These are phyloP conservation scores for Nephrotoma flavescens DNA, from an alignment of 2,888 invertebrate species.

Conservation along the genomic window DNA sequence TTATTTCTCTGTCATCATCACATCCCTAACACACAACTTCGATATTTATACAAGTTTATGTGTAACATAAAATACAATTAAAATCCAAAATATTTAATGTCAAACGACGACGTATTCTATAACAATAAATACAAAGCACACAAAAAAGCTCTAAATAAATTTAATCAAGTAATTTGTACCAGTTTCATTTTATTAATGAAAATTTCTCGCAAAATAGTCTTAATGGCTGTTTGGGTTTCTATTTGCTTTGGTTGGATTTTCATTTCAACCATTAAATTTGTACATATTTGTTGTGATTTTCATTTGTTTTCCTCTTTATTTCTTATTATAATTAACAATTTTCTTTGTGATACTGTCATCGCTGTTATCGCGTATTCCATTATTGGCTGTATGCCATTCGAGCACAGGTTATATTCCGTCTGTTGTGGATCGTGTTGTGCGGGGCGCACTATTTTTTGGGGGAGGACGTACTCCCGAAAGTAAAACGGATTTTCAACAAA, in stretches of 20 bases:
- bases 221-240: not conserved
- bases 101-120: not conserved
- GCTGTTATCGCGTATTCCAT: not conserved
- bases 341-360: not conserved
- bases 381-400: not conserved
- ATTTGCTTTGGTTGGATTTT: not conserved
- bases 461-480: not conserved
- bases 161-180: not conserved
- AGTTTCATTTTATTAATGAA: not conserved
- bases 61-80: not conserved
- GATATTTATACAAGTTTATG: not conserved
- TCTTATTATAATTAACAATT: not conserved
- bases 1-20: not conserved
- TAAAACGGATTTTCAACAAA: not conserved
- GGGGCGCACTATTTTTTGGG: not conserved
- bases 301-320: not conserved
- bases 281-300: constrained; percentile 6
- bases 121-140: constrained; percentile 1
- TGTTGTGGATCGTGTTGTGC: not conserved
- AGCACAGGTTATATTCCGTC: not conserved
- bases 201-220: not conserved
- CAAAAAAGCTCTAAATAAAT: not conserved
- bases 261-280: not conserved
- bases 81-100: not conserved
- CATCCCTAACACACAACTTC: not conserved